A percentile compares a stretch with the other conserved stretches of the same genome.
These are phyloP conservation scores for Brenthis daphne DNA, from an alignment of 2,888 invertebrate genomes.

Conservation along the genomic window DNA sequence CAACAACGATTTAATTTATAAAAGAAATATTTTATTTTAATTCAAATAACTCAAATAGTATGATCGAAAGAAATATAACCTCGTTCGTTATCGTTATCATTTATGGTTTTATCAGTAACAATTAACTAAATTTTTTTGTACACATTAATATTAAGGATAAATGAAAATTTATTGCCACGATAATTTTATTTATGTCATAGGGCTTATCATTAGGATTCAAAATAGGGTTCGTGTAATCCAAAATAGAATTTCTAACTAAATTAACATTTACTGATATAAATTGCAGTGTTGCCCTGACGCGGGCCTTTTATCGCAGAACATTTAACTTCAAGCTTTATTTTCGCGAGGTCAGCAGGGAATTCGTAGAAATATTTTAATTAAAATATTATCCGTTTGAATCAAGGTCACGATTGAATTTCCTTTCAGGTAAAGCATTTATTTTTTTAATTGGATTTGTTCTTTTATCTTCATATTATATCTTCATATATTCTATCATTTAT, in stretches of 20 bases:
- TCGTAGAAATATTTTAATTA: conserved; percentile 18
- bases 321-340: conserved; percentile 37
- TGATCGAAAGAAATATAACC: not conserved
- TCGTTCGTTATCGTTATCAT: not conserved
- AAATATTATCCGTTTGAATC: conserved; percentile 6
- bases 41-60: too few species aligned
- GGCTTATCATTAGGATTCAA: conserved; percentile 16
- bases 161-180: conserved; percentile 2
- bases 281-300: conserved; percentile 35
- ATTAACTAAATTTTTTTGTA: not conserved
- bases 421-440: not conserved
- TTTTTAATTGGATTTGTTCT: not conserved
- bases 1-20: too few species aligned
- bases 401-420: conserved; percentile 13
- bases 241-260: conserved; percentile 33
- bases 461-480: too few species aligned
- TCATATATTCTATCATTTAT: too few species aligned
- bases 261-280: conserved; percentile 39
- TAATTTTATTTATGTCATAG: conserved; percentile 14
- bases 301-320: conserved; percentile 35
- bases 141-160: conserved; percentile 3
- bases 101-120: not conserved
- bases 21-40: too few species aligned
- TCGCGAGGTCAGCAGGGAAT: conserved; percentile 21
- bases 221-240: conserved; percentile 24